A percentile compares a stretch with the other conserved stretches of the same genome.
Evolutionary conservation across 2,113 vertebrate species (phyloP).

Genomic region (Marmota flaviventris): DNA sequence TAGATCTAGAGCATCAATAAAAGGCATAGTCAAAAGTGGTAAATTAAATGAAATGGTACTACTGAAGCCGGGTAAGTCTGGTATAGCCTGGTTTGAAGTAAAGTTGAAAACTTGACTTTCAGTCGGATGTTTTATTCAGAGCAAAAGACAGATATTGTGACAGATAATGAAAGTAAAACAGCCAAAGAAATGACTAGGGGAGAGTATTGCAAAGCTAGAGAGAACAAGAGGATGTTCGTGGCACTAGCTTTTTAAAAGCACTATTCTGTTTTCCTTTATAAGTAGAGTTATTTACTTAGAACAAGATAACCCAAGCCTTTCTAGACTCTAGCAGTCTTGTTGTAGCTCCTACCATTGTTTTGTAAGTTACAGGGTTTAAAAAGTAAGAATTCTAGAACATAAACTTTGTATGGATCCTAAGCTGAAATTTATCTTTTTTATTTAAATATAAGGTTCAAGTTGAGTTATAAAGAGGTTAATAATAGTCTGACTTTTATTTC

Average conservation of each 20-base stretch:
- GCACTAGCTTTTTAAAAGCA: constrained; percentile 75
- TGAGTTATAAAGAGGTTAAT: neutral
- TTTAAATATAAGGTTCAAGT: constrained; percentile 46
- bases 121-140: constrained; percentile 63
- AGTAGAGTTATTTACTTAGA: constrained; percentile 79
- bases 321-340: constrained; percentile 64
- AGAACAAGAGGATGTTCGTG: constrained; percentile 82
- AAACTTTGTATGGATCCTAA: neutral
- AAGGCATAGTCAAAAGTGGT: constrained; percentile 58
- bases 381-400: constrained; percentile 1
- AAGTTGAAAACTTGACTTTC: constrained; percentile 72
- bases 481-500: neutral
- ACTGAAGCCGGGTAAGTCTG: constrained; percentile 53
- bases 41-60: constrained; percentile 80
- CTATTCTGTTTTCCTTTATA: constrained; percentile 61
- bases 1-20: constrained; percentile 53
- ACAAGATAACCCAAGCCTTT: constrained; percentile 78
- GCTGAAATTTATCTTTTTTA: constrained; percentile 13
- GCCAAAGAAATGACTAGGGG: constrained; percentile 79
- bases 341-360: neutral
- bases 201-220: constrained; percentile 68
- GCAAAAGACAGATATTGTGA: constrained; percentile 74
- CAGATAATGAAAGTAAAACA: constrained; percentile 81
- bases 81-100: constrained; percentile 77
- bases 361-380: neutral